Base-by-base conservation (phyloP, 2,113 vertebrate species). In the Acrocephalus arundinaceus region DNA sequence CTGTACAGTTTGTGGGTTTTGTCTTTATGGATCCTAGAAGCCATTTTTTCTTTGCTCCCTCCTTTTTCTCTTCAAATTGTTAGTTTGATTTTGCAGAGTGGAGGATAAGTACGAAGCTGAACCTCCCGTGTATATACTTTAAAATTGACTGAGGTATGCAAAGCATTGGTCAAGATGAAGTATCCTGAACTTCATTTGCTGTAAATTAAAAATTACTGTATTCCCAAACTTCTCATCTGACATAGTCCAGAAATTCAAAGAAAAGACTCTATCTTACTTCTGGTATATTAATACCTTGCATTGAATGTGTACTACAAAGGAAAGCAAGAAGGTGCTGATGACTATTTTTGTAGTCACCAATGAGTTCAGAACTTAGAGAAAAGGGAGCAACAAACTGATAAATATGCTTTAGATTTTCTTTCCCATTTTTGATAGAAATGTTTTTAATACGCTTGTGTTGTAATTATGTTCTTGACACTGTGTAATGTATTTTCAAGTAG, bases 321-420 rank as follows among this genome's bases (percentile, higher is more conserved):
- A 58, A 78, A 78, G 37, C 25, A 67, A 27, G 54, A 74, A 67
- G 17, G 25, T 71, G 28, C 28, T 63, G 28, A 7, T 82, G 49
- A 31, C 35, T 58, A 2, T n/a, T 33, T 70, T 37, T 48, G 15
- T 61, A 39, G n/a, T 75, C 27, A n/a, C 37, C 21, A 0, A 0
- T 58, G 59, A 61, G 9, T 76, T 87, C 41, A 61, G 41, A 93
- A 61, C 27, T 78, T 51, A 18, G 3, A 37, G 37, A 74, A 74
- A 25, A 13, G 24, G 12, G 31, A 75, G 30, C 65, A 57, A 33
- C 52, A 79, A 49, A n/a, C 19, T 41, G 11, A 68, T 48, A 72
- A 82, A 43, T 67, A 23, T 3, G 6, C 10, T 67, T 57, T 73
- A 17, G 33, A 7, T 30, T 51, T 77, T 70, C 35, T 85, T 77